A percentile compares a stretch with the other conserved stretches of the same genome.
Evolutionary conservation across 2,888 invertebrate genomes (phyloP).

Genomic region (Odontocerum albicorne): DNA sequence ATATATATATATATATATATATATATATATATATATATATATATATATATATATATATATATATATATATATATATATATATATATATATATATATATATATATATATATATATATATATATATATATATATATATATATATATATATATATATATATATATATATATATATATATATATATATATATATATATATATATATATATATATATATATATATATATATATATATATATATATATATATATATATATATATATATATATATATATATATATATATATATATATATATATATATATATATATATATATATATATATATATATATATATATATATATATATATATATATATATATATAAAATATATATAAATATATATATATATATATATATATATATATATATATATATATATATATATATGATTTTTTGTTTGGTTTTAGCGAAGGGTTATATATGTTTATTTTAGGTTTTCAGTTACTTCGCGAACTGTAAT

Average conservation of each 20-base stretch:
- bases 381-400: not conserved
- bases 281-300: not conserved
- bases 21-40: not conserved
- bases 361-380: not conserved
- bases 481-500: too few relatives aligned
- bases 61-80: not conserved
- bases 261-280: not conserved
- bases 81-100: not conserved
- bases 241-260: not conserved
- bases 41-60: not conserved
- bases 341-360: not conserved
- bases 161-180: not conserved
- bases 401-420: not conserved
- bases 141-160: not conserved
- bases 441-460: too few relatives aligned
- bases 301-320: not conserved
- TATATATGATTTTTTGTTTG: too few relatives aligned
- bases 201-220: not conserved
- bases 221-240: not conserved
- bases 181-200: not conserved
- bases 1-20: not conserved
- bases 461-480: too few relatives aligned
- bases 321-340: not conserved
- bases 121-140: not conserved
- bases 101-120: not conserved